A percentile compares a stretch with the other conserved stretches of the same genome.
Conservation (phyloP, 1,140 invertebrate species). For the Lucilia sericata region DNA sequence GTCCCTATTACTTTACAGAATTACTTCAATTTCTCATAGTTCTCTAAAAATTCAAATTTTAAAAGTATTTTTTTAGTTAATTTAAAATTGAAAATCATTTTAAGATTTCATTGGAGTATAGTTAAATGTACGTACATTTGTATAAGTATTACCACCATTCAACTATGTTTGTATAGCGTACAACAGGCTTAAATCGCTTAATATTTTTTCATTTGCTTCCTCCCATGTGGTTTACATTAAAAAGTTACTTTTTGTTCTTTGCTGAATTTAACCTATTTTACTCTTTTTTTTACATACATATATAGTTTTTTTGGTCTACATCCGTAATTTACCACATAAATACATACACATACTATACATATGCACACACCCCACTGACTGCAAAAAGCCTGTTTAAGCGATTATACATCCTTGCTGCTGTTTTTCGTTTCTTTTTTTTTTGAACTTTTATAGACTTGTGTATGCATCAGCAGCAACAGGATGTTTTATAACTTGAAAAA, state of each 20-base stretch:
- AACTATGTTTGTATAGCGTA: too few species aligned
- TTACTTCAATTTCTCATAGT: too few species aligned
- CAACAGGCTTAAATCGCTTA: too few species aligned
- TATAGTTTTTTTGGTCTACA: background rate
- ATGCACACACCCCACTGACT: background rate
- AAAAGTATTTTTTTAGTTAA: too few species aligned
- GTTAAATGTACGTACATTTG: too few species aligned
- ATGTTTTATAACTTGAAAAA: background rate
- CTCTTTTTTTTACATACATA: background rate
- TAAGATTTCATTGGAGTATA: too few species aligned
- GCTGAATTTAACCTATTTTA: background rate
- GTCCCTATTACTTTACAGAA: too few species aligned
- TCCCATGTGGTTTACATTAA: constrained; percentile 16
- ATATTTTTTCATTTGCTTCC: background rate
- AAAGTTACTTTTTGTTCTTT: constrained; percentile 1
- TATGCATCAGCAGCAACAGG: constrained; percentile 26
- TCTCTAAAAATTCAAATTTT: too few species aligned
- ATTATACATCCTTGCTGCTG: background rate
- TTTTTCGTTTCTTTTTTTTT: background rate
- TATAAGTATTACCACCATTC: too few species aligned
- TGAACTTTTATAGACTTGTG: background rate
- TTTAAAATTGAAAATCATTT: too few species aligned
- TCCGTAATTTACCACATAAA: constrained; percentile 1
- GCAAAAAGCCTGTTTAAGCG: constrained; percentile 14
- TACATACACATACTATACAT: background rate